Conservation (phyloP, 2,888 invertebrate species). For the Metacarcinus magister region DNA sequence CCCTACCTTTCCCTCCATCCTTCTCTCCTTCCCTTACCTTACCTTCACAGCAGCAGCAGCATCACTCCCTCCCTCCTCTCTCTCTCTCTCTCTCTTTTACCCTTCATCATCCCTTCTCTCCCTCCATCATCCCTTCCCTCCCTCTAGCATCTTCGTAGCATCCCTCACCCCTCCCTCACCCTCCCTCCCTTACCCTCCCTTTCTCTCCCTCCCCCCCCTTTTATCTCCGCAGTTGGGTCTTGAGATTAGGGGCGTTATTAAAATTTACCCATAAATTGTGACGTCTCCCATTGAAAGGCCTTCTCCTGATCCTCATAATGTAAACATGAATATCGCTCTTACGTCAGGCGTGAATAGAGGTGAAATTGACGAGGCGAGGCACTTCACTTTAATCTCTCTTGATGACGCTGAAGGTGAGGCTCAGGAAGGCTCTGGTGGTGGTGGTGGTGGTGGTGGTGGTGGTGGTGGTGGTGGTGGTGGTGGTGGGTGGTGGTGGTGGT, state of each 20-base stretch:
- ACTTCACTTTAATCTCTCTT: constrained; percentile 75
- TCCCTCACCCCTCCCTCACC: not conserved
- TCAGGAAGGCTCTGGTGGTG: not conserved
- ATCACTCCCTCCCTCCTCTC: not conserved
- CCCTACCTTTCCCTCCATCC: not conserved
- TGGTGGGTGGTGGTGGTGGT: constrained; percentile 6
- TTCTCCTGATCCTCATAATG: constrained; percentile 72
- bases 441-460: not conserved
- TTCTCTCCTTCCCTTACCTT: not conserved
- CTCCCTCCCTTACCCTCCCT: not conserved
- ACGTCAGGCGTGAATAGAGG: constrained; percentile 70
- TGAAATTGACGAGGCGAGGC: constrained; percentile 73
- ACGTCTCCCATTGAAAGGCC: constrained; percentile 70
- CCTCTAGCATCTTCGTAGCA: not conserved
- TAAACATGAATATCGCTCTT: constrained; percentile 76
- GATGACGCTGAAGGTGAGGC: constrained; percentile 67
- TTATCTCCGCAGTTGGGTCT: constrained; percentile 66
- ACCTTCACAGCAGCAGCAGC: too few species aligned
- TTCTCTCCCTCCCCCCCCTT: not conserved
- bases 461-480: constrained; percentile 29
- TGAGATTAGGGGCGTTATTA: constrained; percentile 73
- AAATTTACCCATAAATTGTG: constrained; percentile 77
- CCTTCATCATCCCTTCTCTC: not conserved
- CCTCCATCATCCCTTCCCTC: not conserved
- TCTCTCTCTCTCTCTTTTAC: not conserved